Percentiles rank a stretch among this genome's conserved stretches.
phyloP scores from a whole-genome alignment of 2,888 invertebrate species.

The Netelia virgata region DNA sequence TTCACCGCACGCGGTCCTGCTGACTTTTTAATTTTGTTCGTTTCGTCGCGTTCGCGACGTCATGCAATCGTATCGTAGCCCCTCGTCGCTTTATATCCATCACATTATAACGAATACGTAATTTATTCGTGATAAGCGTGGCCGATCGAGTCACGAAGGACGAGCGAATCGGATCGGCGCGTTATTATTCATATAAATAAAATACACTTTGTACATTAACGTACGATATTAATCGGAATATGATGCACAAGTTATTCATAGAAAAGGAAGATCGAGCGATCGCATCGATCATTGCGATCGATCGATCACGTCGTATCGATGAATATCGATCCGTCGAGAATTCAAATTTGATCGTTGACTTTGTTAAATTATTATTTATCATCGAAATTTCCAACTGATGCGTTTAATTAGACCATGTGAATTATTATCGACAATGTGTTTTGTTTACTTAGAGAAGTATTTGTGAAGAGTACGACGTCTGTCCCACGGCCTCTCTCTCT shows the following conservation, averaged over 20 bases:
- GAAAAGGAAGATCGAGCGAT: too few species aligned
- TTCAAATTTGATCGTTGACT: too few species aligned
- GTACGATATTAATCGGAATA: not conserved
- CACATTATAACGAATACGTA: slow-evolving; percentile 27
- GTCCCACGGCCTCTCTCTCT: not conserved
- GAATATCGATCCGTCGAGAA: too few species aligned
- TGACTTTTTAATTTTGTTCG: not conserved
- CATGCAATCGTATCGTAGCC: slow-evolving; percentile 44
- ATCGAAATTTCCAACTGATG: too few species aligned
- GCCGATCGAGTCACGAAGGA: slow-evolving; percentile 57
- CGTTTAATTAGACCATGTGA: too few species aligned
- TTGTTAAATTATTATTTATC: too few species aligned
- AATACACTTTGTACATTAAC: not conserved
- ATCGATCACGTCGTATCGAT: too few species aligned
- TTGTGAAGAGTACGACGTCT: too few species aligned
- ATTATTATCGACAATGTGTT: too few species aligned
- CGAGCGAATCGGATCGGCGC: slow-evolving; percentile 59
- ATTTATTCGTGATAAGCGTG: slow-evolving; percentile 66
- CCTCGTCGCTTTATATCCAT: slow-evolving; percentile 14
- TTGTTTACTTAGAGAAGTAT: too few species aligned
- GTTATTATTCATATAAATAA: not conserved
- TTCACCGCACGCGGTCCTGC: slow-evolving; percentile 42
- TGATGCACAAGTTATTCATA: slow-evolving; percentile 42
- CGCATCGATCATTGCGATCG: too few species aligned
- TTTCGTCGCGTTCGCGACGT: slow-evolving; percentile 58